A percentile compares a stretch with the other conserved stretches of the same genome.
Conservation (phyloP, 2,113 vertebrate genomes). For the Scolopax mira region DNA sequence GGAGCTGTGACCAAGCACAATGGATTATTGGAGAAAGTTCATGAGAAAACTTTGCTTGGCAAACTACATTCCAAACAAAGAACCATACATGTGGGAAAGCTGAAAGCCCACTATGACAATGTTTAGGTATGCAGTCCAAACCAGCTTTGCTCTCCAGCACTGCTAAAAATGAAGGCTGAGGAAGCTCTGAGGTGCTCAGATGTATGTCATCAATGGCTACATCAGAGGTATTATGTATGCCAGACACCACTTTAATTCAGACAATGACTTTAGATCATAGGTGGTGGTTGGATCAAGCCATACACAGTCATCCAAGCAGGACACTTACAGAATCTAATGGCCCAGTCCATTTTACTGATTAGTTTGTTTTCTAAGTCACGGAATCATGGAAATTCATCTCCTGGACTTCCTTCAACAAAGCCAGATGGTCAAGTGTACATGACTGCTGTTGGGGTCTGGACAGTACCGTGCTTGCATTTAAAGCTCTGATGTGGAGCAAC, state of each 20-base stretch:
- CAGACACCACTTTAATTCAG: background rate
- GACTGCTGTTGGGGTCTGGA: background rate
- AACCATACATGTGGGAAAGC: background rate
- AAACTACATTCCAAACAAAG: background rate
- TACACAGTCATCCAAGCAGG: background rate
- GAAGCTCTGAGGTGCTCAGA: background rate
- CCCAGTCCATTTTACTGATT: background rate
- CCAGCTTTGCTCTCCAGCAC: background rate
- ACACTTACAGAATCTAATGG: background rate
- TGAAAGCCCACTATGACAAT: background rate
- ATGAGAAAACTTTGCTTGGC: background rate
- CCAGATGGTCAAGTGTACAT: no score
- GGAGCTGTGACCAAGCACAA: background rate
- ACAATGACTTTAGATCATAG: background rate
- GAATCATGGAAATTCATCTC: no score
- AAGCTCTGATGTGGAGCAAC: background rate
- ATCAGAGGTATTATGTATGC: background rate
- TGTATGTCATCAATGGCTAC: background rate
- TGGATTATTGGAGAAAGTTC: background rate
- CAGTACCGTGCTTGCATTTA: background rate
- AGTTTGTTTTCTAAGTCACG: background rate
- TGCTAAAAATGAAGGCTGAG: background rate
- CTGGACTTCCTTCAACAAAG: background rate
- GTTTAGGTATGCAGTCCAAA: background rate
- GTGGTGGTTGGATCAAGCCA: background rate